Conservation (phyloP, 2,797 vertebrate genomes). For the Micropoecilia bifurca region DNA sequence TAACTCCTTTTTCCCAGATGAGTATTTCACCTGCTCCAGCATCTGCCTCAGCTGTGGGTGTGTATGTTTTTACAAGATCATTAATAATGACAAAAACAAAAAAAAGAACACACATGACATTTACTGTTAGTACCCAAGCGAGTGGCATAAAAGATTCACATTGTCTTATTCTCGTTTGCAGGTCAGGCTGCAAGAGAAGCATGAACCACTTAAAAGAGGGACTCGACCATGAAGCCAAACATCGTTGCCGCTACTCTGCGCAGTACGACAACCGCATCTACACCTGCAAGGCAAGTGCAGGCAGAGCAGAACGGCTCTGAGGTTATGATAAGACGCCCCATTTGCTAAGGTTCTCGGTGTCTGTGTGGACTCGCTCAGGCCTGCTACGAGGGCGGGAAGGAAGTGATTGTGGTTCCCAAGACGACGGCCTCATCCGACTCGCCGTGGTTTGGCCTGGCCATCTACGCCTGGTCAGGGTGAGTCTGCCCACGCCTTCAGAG, state of each 20-base stretch:
- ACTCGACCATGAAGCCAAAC: slow-evolving; percentile 90
- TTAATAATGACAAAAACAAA: neutral
- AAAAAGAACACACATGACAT: neutral
- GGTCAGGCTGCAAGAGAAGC: slow-evolving; percentile 95
- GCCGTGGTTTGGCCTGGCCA: slow-evolving; percentile 97
- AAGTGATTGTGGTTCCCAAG: slow-evolving; percentile 97
- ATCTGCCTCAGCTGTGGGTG: slow-evolving; percentile 98
- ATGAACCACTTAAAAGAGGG: slow-evolving; percentile 98
- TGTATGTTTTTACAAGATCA: slow-evolving; percentile 54
- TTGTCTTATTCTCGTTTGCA: slow-evolving; percentile 49
- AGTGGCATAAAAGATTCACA: neutral
- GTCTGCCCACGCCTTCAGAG: slow-evolving; percentile 56
- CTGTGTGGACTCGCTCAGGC: slow-evolving; percentile 78
- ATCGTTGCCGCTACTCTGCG: slow-evolving; percentile 93
- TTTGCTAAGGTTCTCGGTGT: slow-evolving; percentile 10
- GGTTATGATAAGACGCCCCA: neutral
- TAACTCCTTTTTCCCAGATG: slow-evolving; percentile 98
- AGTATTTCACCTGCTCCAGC: slow-evolving; percentile 97
- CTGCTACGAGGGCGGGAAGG: slow-evolving; percentile 96
- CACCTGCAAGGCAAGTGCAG: slow-evolving; percentile 91
- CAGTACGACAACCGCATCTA: slow-evolving; percentile 97
- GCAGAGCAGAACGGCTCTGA: neutral
- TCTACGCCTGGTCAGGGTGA: slow-evolving; percentile 99
- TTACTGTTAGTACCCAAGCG: neutral
- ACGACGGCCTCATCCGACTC: slow-evolving; percentile 98